Conservation (phyloP, 2,797 vertebrate species). For the Oceanodroma leucorhoa region DNA sequence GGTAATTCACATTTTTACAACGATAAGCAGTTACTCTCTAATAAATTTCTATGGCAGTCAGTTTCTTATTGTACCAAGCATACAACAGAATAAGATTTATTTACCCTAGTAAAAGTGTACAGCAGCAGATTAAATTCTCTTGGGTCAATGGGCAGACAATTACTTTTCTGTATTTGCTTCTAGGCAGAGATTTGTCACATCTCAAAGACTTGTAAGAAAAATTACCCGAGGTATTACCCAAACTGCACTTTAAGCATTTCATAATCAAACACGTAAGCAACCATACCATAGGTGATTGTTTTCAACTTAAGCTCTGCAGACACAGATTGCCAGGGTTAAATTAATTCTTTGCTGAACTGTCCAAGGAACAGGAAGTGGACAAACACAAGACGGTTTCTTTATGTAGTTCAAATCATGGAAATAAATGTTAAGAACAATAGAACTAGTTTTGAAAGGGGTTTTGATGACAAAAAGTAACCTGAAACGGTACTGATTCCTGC, state of each 20-base stretch:
- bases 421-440: accelerated
- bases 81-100: background rate
- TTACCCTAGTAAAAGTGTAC: background rate
- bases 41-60: background rate
- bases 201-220: background rate
- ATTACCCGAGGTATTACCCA: background rate
- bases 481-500: background rate
- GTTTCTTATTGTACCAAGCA: background rate
- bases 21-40: background rate
- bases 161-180: background rate
- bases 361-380: background rate
- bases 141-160: background rate
- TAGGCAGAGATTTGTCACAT: background rate
- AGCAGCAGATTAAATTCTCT: background rate
- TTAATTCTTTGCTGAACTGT: background rate
- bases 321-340: background rate
- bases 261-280: background rate
- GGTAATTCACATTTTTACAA: background rate
- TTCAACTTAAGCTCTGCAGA: background rate
- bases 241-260: background rate
- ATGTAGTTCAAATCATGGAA: background rate
- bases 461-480: background rate
- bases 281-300: background rate
- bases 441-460: background rate
- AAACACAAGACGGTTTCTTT: background rate